Conservation (phyloP, 2,113 vertebrate species). For the Gasterosteus nipponicus region DNA sequence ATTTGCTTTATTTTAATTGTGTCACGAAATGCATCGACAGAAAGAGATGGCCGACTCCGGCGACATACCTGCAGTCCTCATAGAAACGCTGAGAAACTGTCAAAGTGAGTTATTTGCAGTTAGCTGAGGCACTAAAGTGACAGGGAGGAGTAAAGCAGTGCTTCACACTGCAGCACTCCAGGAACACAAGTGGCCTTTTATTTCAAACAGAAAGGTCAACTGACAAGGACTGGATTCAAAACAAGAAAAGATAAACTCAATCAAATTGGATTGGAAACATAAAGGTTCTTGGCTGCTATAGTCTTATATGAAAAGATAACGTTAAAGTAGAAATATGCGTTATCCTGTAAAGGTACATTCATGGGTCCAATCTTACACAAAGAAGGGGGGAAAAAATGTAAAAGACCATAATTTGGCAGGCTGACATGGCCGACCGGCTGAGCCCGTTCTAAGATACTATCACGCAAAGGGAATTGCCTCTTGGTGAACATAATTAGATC, state of each 20-base stretch:
- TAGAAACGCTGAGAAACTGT: constrained; percentile 56
- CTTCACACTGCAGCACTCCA: constrained; percentile 41
- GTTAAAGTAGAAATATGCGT: constrained; percentile 14
- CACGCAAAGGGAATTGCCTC: constrained; percentile 73
- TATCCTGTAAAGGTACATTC: constrained; percentile 37
- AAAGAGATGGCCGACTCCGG: constrained; percentile 54
- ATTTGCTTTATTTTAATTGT: constrained; percentile 72
- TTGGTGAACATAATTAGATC: constrained; percentile 77
- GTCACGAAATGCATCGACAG: constrained; percentile 67
- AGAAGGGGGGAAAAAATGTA: not conserved
- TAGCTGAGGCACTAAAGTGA: constrained; percentile 51
- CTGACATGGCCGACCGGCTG: constrained; percentile 51
- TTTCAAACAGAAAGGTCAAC: constrained; percentile 51
- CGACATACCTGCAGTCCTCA: constrained; percentile 48
- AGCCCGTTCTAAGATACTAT: constrained; percentile 73
- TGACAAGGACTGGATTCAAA: constrained; percentile 25
- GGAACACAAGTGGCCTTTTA: constrained; percentile 26
- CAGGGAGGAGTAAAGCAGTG: constrained; percentile 41
- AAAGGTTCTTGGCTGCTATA: not conserved
- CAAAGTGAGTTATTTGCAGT: constrained; percentile 64
- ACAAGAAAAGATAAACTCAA: not conserved
- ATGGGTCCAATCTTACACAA: constrained; percentile 31
- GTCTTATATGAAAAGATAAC: not conserved
- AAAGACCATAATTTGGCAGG: constrained; percentile 51
- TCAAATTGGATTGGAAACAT: not conserved